phyloP scores from a whole-genome alignment of 2,113 vertebrate species.

The Ptilorrhoa leucosticta region DNA sequence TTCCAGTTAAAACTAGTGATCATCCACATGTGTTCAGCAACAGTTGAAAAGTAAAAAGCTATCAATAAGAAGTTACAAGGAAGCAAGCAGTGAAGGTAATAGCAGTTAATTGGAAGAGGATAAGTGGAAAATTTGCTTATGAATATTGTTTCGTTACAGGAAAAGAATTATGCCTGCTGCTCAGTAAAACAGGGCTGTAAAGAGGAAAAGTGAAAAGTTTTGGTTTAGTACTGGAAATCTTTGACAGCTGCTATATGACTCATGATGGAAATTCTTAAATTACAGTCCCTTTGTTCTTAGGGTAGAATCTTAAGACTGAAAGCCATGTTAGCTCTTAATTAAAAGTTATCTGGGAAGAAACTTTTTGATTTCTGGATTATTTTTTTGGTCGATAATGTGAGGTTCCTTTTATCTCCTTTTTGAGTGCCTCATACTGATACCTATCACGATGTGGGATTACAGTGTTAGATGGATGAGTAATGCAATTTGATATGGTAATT shows the following conservation, averaged over 20 bases:
- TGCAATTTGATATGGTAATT: slow-evolving; percentile 2
- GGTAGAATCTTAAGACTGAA: not conserved
- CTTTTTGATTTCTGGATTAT: not conserved
- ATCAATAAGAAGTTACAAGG: not conserved
- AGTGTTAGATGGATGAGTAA: slow-evolving; percentile 1
- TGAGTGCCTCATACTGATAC: not conserved
- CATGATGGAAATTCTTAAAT: not conserved
- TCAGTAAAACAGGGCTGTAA: not conserved
- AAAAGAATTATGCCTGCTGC: not conserved
- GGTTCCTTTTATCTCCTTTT: not conserved
- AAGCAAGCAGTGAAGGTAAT: not conserved
- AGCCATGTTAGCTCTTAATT: not conserved
- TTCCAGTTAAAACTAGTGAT: not conserved
- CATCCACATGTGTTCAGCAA: not conserved
- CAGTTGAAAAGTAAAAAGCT: not conserved
- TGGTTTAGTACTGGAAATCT: not conserved
- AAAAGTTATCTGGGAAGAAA: not conserved
- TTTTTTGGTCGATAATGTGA: not conserved
- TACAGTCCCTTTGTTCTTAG: not conserved
- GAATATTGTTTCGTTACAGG: not conserved
- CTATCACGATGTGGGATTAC: not conserved
- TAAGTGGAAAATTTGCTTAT: not conserved
- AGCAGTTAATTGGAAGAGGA: not conserved
- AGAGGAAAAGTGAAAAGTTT: not conserved
- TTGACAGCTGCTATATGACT: not conserved